These are phyloP conservation scores for Xiphophorus hellerii DNA, from an alignment of 2,113 vertebrate species.

Conservation along the genomic window DNA sequence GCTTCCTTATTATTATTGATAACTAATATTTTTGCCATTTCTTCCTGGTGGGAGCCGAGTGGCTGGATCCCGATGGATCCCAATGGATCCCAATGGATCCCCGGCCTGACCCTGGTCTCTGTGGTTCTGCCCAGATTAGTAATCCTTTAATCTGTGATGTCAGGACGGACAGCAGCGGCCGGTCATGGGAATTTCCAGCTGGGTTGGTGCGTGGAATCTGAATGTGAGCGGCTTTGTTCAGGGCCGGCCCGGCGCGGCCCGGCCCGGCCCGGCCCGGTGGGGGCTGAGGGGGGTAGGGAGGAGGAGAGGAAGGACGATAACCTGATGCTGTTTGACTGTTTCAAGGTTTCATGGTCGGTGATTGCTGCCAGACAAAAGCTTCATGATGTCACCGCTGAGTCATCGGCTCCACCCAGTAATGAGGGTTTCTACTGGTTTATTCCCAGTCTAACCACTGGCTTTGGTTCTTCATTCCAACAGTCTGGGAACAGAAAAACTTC, in stretches of 20 bases:
- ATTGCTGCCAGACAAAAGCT: no score
- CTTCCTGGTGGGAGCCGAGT: background rate
- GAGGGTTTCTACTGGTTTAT: no score
- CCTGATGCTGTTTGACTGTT: background rate
- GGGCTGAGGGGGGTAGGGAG: background rate
- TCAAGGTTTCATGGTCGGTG: no score
- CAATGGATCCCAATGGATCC: no score
- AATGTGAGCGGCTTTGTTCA: conserved; percentile 71
- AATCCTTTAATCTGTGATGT: conserved; percentile 82
- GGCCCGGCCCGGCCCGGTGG: no score
- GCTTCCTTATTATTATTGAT: no score
- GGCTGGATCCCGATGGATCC: no score
- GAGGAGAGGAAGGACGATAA: background rate
- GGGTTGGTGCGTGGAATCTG: conserved; percentile 81
- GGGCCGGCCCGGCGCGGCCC: conserved; percentile 35
- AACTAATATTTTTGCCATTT: background rate
- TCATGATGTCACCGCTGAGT: background rate
- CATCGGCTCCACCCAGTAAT: no score
- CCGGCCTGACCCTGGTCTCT: conserved; percentile 23
- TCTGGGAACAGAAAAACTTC: background rate
- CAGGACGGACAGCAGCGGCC: conserved; percentile 71
- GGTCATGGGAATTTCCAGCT: conserved; percentile 82
- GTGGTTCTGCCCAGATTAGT: conserved; percentile 44
- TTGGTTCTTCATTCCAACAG: background rate
- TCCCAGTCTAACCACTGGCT: background rate